Base-by-base conservation (phyloP, 2,888 invertebrate genomes). In the Drosophila robusta region DNA sequence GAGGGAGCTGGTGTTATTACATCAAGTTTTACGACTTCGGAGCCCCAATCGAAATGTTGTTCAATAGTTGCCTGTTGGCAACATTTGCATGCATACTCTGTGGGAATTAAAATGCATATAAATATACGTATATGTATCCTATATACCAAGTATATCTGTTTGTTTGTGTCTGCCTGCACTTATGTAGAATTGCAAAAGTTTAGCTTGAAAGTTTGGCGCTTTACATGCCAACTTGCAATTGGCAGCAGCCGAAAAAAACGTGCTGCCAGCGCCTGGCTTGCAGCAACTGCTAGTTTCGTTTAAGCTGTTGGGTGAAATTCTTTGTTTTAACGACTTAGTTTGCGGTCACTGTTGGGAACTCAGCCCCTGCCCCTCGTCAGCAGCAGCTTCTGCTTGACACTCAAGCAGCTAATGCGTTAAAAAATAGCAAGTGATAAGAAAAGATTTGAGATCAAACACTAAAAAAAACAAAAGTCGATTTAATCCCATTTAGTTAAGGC, bases 241-340 rank as follows among this genome's bases (percentile, higher is more conserved):
- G 83, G 55, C 73, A 75, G 75, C 62, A 70, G 67, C 68, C 74
- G 47, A 63, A 75, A 63, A 50, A 55, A 70, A 64, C 68, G 73
- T 73, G 66, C 75, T 58, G 65, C 56, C 58, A 54, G 38, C 57
- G 42, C 11, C 50, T 63, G 49, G 67, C 64, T 66, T 39, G 39
- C 39, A 14, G 66, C 65, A 69, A 36, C 55, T 54, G 47, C 63
- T 68, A 80, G 62, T 74, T 84, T 73, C 16, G 64, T 58, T 57
- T 74, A 80, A 84, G 84, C 77, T 79, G 79, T 72, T 75, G 60
- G 63, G 58, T 22, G 44, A 36, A 29, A 74, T 83, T 83, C 74
- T 73, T 80, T 86, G 76, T 78, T 86, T 86, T 86, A 83, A 83
- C 86, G 78, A 80, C 87, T 87, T 87, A 71, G 68, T 79, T 81